Evolutionary conservation across 2,888 invertebrate genomes (phyloP), one percentile per base, ranked within the genome.

Genomic region (Abscondita cerata): DNA sequence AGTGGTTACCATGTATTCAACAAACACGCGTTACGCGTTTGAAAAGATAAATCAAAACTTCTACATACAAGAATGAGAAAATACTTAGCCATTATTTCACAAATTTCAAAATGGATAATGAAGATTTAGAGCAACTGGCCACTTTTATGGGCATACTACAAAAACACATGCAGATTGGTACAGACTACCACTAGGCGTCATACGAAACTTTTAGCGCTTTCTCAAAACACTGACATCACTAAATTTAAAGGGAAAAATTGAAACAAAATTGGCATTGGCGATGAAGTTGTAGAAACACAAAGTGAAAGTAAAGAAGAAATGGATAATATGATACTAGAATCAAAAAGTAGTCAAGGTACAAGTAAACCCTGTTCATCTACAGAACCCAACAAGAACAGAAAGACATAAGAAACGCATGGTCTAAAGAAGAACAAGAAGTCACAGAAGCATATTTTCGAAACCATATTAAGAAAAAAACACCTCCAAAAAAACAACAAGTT

Each of bases 101-200:
- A 41, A n/a, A n/a, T n/a, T n/a, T n/a, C n/a, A 36, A 36, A 12
- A 36, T 36, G n/a, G 36, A 12, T 9, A 36, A 36, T 11, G 36
- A 36, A 36, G 36, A 36, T 2, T n/a, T 36, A 12, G 36, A 36
- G 12, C 36, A 36, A 11, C 11, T 36, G 12, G 36, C 36, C 2
- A n/a, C 36, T 12, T 36, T 36, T 36, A 36, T 36, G 36, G 36
- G 36, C 31, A 13, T 15, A 15, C 12, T 25, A 33, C 36, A 5
- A 36, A 67, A 52, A 67, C 65, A 9, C 64, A 65, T 36, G 12
- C 15, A 8, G 66, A 62, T 44, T 66, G 52, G 55, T 66, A 59
- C 33, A 54, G 62, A 33, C 48, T 68, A 48, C 64, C 64, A 25
- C 48, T 38, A 16, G 68, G 66, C 51, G 50, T 66, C 15, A 66